Conservation (phyloP, 2,113 vertebrate genomes). For the Neofelis nebulosa region DNA sequence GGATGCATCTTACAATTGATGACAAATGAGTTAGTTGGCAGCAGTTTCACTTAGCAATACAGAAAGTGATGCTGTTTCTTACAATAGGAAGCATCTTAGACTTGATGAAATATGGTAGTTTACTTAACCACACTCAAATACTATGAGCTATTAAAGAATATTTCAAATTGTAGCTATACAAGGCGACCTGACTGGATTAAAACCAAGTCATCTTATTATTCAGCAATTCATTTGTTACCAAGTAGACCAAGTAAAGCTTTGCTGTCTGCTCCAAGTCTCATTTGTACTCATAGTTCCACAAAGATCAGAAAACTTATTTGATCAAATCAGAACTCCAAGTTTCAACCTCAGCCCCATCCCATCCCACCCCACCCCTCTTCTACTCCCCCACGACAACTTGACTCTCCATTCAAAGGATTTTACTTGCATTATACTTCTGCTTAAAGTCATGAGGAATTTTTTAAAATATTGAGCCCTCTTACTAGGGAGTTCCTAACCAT, state of each 20-base stretch:
- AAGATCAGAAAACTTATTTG: conserved; percentile 26
- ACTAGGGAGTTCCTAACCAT: conserved; percentile 36
- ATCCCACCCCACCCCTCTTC: neutral
- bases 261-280: conserved; percentile 35
- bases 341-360: conserved; percentile 18
- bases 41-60: conserved; percentile 44
- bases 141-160: conserved; percentile 57
- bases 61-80: conserved; percentile 63
- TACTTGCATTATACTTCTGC: conserved; percentile 37
- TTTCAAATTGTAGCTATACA: conserved; percentile 57
- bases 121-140: conserved; percentile 65
- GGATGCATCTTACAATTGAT: conserved; percentile 59
- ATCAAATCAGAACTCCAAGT: conserved; percentile 37
- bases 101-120: conserved; percentile 67
- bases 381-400: neutral
- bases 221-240: conserved; percentile 51
- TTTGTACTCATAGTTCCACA: conserved; percentile 42
- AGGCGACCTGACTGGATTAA: conserved; percentile 54
- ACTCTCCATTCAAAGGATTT: conserved; percentile 42
- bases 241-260: conserved; percentile 45
- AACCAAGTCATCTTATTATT: conserved; percentile 54
- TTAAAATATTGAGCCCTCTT: conserved; percentile 45
- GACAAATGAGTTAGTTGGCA: conserved; percentile 38
- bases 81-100: conserved; percentile 62
- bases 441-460: conserved; percentile 46